phyloP scores from a whole-genome alignment of 2,888 invertebrate genomes.

The Notodonta ziczac region DNA sequence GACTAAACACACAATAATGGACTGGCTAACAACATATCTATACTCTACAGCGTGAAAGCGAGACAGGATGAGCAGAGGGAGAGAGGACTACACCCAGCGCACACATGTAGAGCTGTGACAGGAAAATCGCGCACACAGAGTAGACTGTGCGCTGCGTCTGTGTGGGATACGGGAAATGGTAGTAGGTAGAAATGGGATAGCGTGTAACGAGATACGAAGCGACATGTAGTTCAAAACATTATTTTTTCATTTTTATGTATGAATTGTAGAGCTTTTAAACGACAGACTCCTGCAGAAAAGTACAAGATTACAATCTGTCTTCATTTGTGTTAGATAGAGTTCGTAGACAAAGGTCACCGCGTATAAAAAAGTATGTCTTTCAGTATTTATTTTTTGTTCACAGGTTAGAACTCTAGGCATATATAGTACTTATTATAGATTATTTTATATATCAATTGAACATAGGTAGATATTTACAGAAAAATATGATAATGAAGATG shows the following conservation, averaged over 20 bases:
- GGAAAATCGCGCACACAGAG: constrained; percentile 42
- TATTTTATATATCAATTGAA: no score
- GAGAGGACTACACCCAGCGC: constrained; percentile 39
- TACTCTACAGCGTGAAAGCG: constrained; percentile 30
- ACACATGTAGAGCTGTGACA: constrained; percentile 32
- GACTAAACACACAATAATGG: constrained; percentile 70
- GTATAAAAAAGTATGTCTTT: no score
- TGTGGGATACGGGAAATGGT: constrained; percentile 49
- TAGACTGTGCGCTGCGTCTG: constrained; percentile 13
- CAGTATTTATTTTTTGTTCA: no score
- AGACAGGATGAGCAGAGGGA: constrained; percentile 40
- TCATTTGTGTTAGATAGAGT: not conserved
- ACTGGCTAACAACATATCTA: constrained; percentile 60
- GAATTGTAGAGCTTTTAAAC: not conserved
- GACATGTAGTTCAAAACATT: constrained; percentile 54
- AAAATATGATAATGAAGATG: no score
- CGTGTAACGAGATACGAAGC: constrained; percentile 53
- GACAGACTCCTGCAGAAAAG: not conserved
- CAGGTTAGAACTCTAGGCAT: no score
- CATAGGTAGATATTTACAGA: no score
- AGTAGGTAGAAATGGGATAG: constrained; percentile 30
- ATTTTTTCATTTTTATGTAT: constrained; percentile 23
- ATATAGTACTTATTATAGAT: no score
- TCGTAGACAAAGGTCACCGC: no score
- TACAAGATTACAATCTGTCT: not conserved